These are phyloP conservation scores for Tichodroma muraria DNA, from an alignment of 2,113 vertebrate species.

Conservation along the genomic window DNA sequence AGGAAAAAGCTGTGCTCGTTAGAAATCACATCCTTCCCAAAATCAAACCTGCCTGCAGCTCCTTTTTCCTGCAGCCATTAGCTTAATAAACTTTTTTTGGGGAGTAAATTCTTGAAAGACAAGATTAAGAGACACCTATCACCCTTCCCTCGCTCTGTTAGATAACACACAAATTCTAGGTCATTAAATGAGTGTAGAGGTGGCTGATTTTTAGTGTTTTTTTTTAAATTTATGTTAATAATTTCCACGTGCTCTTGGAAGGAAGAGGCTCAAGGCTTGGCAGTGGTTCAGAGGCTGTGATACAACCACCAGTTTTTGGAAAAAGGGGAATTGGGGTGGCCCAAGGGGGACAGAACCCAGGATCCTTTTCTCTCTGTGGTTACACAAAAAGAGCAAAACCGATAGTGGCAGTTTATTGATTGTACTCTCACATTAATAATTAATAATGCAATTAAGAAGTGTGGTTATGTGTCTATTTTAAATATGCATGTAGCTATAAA, in stretches of 20 bases:
- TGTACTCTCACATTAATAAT: background rate
- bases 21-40: background rate
- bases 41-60: background rate
- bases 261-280: background rate
- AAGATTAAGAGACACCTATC: background rate
- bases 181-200: background rate
- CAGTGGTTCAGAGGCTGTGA: background rate
- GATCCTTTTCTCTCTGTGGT: background rate
- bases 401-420: background rate
- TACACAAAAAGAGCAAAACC: background rate
- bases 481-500: background rate
- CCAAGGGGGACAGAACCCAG: background rate
- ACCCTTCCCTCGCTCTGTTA: background rate
- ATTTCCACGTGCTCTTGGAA: background rate
- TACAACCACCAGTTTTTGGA: background rate
- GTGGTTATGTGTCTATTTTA: background rate
- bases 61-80: background rate
- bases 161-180: background rate
- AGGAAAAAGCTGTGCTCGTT: conserved; percentile 13
- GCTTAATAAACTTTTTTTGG: background rate
- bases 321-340: background rate
- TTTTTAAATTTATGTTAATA: background rate
- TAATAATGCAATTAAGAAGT: background rate
- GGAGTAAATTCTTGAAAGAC: background rate
- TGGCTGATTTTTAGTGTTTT: background rate